These are phyloP conservation scores for Drosophila navojoa DNA, from an alignment of 1,140 invertebrate species.

Conservation along the genomic window DNA sequence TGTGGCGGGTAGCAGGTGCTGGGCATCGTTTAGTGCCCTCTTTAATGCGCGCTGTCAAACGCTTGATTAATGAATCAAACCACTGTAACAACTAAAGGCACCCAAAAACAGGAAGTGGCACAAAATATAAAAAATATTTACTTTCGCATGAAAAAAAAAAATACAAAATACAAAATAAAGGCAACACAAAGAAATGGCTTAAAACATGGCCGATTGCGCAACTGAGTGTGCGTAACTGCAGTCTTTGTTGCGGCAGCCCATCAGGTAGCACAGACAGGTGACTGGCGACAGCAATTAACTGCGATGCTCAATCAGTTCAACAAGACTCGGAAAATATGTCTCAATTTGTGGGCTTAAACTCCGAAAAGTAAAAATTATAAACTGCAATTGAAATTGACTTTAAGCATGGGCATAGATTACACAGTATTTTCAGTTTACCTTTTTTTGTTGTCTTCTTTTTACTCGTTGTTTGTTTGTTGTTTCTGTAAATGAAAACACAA, in stretches of 20 bases:
- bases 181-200: slow-evolving; percentile 30
- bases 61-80: slow-evolving; percentile 69
- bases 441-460: slow-evolving; percentile 28
- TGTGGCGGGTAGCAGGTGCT: neutral
- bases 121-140: slow-evolving; percentile 61
- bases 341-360: slow-evolving; percentile 39
- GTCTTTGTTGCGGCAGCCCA: slow-evolving; percentile 15
- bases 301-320: neutral
- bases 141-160: slow-evolving; percentile 73
- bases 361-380: neutral
- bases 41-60: slow-evolving; percentile 24
- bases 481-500: slow-evolving; percentile 65
- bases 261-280: slow-evolving; percentile 11
- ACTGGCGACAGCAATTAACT: slow-evolving; percentile 51
- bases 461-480: slow-evolving; percentile 22
- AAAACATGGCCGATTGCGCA: slow-evolving; percentile 59
- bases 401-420: slow-evolving; percentile 17
- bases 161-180: neutral
- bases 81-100: slow-evolving; percentile 56
- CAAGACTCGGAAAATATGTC: slow-evolving; percentile 43
- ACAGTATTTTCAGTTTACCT: slow-evolving; percentile 48
- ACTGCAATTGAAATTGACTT: slow-evolving; percentile 54
- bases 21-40: slow-evolving; percentile 8
- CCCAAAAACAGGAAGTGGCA: slow-evolving; percentile 59
- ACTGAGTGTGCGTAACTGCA: slow-evolving; percentile 71